Evolutionary conservation across 1,140 invertebrate genomes (phyloP).

Genomic region (Drosophila athabasca): DNA sequence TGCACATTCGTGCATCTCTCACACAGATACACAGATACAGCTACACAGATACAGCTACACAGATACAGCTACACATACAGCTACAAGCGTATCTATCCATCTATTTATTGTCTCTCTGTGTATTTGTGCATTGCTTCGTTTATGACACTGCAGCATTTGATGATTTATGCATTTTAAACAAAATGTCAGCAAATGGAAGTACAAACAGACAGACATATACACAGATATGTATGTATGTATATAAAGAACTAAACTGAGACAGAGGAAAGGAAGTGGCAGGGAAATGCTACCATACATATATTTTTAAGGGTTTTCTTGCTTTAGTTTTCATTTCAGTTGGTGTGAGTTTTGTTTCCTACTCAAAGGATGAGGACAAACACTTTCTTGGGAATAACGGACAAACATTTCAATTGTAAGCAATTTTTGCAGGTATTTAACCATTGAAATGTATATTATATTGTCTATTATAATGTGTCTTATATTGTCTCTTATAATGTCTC

Average conservation of each 20-base stretch:
- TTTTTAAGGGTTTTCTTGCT: neutral
- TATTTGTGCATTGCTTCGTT: constrained; percentile 60
- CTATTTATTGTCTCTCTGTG: constrained; percentile 47
- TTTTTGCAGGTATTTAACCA: too few relatives aligned
- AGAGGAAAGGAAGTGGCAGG: too few relatives aligned
- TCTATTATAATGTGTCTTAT: too few relatives aligned
- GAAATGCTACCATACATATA: constrained; percentile 4
- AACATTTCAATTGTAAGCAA: too few relatives aligned
- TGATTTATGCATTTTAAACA: constrained; percentile 79
- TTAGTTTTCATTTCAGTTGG: too few relatives aligned
- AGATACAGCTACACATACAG: neutral
- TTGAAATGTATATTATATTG: too few relatives aligned
- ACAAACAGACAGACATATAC: constrained; percentile 1
- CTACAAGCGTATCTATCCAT: constrained; percentile 12
- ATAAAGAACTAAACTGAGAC: constrained; percentile 8
- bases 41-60: neutral
- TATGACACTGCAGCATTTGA: constrained; percentile 74
- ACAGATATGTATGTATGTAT: neutral
- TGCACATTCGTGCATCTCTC: constrained; percentile 8
- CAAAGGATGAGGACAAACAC: too few relatives aligned
- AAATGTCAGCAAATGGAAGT: constrained; percentile 72
- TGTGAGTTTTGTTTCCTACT: too few relatives aligned
- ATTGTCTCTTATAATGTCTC: too few relatives aligned
- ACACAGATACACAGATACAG: neutral
- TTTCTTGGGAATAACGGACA: too few relatives aligned